phyloP scores from a whole-genome alignment of 2,797 vertebrate species.

The Mastacembelus armatus region DNA sequence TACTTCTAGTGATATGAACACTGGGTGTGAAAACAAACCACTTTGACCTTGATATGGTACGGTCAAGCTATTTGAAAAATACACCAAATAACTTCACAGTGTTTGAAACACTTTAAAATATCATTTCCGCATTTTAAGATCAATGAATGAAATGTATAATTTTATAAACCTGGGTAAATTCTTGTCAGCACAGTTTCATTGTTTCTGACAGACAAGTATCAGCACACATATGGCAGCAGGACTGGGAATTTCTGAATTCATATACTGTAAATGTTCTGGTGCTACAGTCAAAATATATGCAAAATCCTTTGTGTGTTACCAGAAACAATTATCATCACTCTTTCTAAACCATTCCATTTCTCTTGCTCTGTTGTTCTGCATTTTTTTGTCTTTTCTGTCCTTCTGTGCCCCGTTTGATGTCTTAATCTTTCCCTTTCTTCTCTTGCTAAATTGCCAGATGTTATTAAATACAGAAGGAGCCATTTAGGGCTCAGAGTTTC shows the following conservation, averaged over 20 bases:
- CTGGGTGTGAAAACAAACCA: not conserved
- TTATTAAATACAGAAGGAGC: slow-evolving; percentile 17
- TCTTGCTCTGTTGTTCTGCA: not conserved
- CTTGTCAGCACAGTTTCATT: too few relatives aligned
- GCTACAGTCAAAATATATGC: not conserved
- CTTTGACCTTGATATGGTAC: not conserved
- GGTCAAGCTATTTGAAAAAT: too few relatives aligned
- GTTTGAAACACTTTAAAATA: too few relatives aligned
- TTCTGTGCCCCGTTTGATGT: not conserved
- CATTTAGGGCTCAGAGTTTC: slow-evolving; percentile 21
- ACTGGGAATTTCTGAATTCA: not conserved
- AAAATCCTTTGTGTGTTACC: not conserved
- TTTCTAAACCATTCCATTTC: not conserved
- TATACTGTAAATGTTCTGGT: not conserved
- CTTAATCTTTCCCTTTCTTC: not conserved
- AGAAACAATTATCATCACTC: not conserved
- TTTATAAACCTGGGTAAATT: too few relatives aligned
- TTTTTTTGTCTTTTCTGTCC: not conserved
- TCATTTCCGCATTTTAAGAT: too few relatives aligned
- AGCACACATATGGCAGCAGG: not conserved
- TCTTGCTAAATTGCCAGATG: not conserved
- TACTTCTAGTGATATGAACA: not conserved
- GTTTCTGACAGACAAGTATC: too few relatives aligned
- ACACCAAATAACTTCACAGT: too few relatives aligned
- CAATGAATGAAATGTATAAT: too few relatives aligned